A percentile compares a stretch with the other conserved stretches of the same genome.
Conservation (phyloP, 2,797 vertebrate species). For the Echeneis naucrates region DNA sequence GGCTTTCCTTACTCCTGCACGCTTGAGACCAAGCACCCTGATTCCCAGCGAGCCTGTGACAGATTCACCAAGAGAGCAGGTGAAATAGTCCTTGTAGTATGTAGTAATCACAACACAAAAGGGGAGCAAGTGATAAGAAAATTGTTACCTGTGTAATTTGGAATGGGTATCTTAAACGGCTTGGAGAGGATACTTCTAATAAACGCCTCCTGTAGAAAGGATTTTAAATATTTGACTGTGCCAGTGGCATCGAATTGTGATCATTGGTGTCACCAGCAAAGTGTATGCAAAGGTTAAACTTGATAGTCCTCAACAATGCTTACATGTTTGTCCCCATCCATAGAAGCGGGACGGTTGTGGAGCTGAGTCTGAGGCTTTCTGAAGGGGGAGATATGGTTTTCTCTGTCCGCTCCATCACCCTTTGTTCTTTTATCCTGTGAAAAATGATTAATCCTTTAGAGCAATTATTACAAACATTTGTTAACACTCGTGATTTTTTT, state of each 20-base stretch:
- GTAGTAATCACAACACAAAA: not conserved
- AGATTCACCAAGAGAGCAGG: not conserved
- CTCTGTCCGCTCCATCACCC: constrained; percentile 60
- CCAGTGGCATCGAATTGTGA: not conserved
- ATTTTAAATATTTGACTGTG: constrained; percentile 12
- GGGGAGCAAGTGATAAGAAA: not conserved
- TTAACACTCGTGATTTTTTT: not conserved
- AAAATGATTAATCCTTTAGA: not conserved
- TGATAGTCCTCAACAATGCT: constrained; percentile 58
- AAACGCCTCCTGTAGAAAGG: constrained; percentile 91
- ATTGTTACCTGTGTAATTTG: constrained; percentile 93
- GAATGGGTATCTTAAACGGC: constrained; percentile 97
- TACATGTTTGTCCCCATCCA: constrained; percentile 91
- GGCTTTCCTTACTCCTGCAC: constrained; percentile 89
- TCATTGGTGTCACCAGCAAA: not conserved
- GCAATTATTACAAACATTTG: not conserved
- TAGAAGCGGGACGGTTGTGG: constrained; percentile 79
- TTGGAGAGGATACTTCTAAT: constrained; percentile 96
- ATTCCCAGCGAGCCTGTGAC: constrained; percentile 89
- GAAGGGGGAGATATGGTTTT: constrained; percentile 86
- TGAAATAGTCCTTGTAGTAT: not conserved
- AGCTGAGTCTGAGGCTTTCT: constrained; percentile 89
- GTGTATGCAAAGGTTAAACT: not conserved
- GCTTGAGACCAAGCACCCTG: constrained; percentile 91
- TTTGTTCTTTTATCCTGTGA: constrained; percentile 86